phyloP scores from a whole-genome alignment of 2,113 vertebrate genomes.

The Perca schrenkii region DNA sequence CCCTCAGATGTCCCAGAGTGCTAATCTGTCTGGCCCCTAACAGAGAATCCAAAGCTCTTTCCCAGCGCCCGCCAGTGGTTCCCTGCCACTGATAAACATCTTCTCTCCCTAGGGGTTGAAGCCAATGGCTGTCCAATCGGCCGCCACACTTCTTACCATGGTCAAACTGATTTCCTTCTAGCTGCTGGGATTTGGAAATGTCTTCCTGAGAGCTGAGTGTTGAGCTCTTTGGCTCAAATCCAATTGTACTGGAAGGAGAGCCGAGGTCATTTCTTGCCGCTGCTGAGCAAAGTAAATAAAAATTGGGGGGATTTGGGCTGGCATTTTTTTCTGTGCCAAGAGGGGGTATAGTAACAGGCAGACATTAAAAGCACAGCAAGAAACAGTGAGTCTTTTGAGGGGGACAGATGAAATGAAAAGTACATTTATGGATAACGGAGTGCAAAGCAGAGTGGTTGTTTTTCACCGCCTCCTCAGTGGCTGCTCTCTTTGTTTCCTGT shows the following conservation, averaged over 20 bases:
- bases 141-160: conserved; percentile 29
- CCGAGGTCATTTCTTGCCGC: conserved; percentile 35
- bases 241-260: conserved; percentile 29
- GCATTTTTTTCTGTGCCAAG: conserved; percentile 28
- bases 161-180: conserved; percentile 46
- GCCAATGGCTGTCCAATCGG: conserved; percentile 20
- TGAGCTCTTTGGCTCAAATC: conserved; percentile 35
- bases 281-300: conserved; percentile 56
- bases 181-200: conserved; percentile 41
- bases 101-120: conserved; percentile 26
- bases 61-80: conserved; percentile 9
- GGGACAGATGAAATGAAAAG: conserved; percentile 40
- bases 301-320: conserved; percentile 37
- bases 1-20: conserved; percentile 8
- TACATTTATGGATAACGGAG: conserved; percentile 54
- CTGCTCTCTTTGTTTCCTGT: conserved; percentile 54
- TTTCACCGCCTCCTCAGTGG: conserved; percentile 37
- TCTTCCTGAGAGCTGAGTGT: conserved; percentile 27
- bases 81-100: conserved; percentile 30
- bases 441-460: conserved; percentile 42
- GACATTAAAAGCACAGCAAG: conserved; percentile 29
- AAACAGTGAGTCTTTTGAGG: conserved; percentile 34
- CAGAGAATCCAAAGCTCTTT: conserved; percentile 31
- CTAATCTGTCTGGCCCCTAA: conserved; percentile 25
- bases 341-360: conserved; percentile 34